A percentile compares a stretch with the other conserved stretches of the same genome.
Evolutionary conservation across 2,797 vertebrate genomes (phyloP).

Genomic region (Scarus forsteni): DNA sequence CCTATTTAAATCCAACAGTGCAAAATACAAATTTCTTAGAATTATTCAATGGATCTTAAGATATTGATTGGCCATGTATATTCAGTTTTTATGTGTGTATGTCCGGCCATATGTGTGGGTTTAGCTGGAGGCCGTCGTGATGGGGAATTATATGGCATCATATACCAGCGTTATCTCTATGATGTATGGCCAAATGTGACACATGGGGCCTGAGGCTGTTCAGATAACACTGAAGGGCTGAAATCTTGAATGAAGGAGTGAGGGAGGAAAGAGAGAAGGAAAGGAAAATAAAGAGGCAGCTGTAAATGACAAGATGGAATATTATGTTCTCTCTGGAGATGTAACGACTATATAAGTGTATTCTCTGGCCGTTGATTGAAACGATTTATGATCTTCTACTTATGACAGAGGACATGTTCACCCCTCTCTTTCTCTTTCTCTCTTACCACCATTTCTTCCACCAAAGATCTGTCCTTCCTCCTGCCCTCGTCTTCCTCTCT

Average conservation of each 20-base stretch:
- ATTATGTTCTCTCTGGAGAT: conserved; percentile 51
- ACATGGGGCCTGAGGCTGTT: conserved; percentile 36
- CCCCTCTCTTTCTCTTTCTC: conserved; percentile 15
- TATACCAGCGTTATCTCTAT: conserved; percentile 59
- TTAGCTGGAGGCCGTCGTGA: background rate
- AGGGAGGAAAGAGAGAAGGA: background rate
- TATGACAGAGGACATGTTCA: conserved; percentile 61
- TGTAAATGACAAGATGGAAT: conserved; percentile 13
- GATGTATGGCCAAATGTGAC: conserved; percentile 68
- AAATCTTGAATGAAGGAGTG: conserved; percentile 12
- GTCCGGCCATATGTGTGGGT: background rate
- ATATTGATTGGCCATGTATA: background rate
- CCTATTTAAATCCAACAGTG: no score
- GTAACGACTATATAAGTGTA: conserved; percentile 16
- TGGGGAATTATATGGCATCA: conserved; percentile 25
- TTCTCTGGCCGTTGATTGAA: conserved; percentile 83
- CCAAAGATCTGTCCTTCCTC: conserved; percentile 38
- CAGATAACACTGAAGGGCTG: conserved; percentile 40
- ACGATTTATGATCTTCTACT: conserved; percentile 74
- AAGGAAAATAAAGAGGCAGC: conserved; percentile 3
- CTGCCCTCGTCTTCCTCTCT: conserved; percentile 51
- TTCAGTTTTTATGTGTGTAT: background rate
- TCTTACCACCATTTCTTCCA: background rate
- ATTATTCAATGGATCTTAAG: no score
- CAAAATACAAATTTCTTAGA: no score